Conservation (phyloP, 1,140 invertebrate genomes). For the Brachionus manjavacas region DNA sequence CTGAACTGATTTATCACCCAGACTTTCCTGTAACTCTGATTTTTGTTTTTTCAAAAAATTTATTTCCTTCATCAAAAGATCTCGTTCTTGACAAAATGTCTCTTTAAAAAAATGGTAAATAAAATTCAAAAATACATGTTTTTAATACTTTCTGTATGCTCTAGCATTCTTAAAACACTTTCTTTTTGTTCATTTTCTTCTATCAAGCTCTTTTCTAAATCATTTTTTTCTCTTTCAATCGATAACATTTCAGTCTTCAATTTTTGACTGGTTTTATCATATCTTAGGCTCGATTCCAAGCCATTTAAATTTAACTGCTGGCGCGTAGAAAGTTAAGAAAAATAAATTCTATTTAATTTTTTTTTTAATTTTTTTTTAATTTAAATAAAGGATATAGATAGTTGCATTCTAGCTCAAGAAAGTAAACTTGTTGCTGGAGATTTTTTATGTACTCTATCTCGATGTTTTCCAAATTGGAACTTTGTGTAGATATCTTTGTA, state of each 20-base stretch:
- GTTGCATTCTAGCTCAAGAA: slow-evolving; percentile 56
- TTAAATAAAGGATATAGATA: slow-evolving; percentile 56
- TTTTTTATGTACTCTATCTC: slow-evolving; percentile 58
- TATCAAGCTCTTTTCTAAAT: neutral
- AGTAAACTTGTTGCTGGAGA: slow-evolving; percentile 57
- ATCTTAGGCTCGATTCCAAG: neutral
- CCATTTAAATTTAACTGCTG: slow-evolving; percentile 29
- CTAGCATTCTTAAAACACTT: neutral
- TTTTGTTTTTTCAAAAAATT: slow-evolving; percentile 5
- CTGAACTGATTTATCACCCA: neutral
- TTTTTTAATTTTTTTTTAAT: neutral
- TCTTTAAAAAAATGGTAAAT: neutral
- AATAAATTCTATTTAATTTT: neutral
- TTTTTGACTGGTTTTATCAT: slow-evolving; percentile 16
- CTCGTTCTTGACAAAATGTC: neutral
- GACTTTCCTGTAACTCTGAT: neutral
- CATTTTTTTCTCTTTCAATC: neutral
- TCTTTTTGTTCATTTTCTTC: slow-evolving; percentile 29
- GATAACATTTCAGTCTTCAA: slow-evolving; percentile 15
- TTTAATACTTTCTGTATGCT: slow-evolving; percentile 13
- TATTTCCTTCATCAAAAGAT: slow-evolving; percentile 17
- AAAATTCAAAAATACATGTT: neutral
- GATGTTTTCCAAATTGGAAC: slow-evolving; percentile 45
- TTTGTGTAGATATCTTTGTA: neutral
- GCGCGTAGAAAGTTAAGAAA: neutral